Evolutionary conservation across 2,888 invertebrate species (phyloP), one percentile per base, ranked within the genome.

Genomic region (Epirrhoe tristata): DNA sequence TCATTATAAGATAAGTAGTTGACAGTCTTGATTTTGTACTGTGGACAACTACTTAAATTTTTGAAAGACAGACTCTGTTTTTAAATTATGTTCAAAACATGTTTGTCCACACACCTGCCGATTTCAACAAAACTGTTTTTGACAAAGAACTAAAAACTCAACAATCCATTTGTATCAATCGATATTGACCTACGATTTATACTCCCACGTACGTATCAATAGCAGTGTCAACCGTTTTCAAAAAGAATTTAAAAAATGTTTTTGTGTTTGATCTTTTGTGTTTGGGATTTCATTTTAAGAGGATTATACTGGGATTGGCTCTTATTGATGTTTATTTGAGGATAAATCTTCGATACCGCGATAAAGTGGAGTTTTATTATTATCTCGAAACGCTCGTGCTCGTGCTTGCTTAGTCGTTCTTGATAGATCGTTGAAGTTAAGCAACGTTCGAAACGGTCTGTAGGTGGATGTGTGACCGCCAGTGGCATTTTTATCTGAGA

Each of bases 271-370:
- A 56, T 66, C 77, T 81, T 85, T 85, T 86, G 82, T 87, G 76
- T 79, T 76, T 64, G 67, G 75, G 80, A 81, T 82, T 81, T 81
- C 73, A 78, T 76, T 80, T 73, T 82, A 87, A 87, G 88, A 86
- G 88, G 88, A 87, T 90, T 88, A 87, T 76, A 77, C 78, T 79
- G 77, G 79, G 79, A 79, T 72, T 79, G 74, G 74, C 66, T 63
- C 71, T 75, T 79, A 84, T 86, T 85, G 84, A 84, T 79, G 80
- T 72, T 79, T 78, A 76, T 77, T 81, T 76, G 71, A 69, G 75
- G 74, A 75, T 76, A 84, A 81, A 81, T 78, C 73, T 81, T 72
- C 69, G 75, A 73, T 83, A 78, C 76, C 74, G 74, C 16, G 48
- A 16, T 16, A 48, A 48, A 5, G 48, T 16, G 14, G 48, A 16